Evolutionary conservation across 1,140 invertebrate species (phyloP).

Genomic region (Solenopsis invicta): DNA sequence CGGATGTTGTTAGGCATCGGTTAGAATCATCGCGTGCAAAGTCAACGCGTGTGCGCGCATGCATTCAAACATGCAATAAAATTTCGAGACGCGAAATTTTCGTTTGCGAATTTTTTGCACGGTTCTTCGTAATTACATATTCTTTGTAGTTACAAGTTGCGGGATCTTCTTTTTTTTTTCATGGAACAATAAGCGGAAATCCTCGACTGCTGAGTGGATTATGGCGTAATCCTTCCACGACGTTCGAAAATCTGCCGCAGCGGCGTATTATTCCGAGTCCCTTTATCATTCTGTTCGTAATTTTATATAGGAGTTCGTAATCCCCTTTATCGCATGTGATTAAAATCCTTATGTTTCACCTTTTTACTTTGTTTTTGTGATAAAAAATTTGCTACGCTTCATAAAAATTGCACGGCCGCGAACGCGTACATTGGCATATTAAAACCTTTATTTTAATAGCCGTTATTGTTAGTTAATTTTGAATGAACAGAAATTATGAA

Average conservation of each 20-base stretch:
- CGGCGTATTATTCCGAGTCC: slow-evolving; percentile 29
- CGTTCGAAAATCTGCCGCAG: slow-evolving; percentile 52
- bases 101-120: neutral
- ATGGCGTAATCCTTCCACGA: slow-evolving; percentile 46
- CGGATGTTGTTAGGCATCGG: slow-evolving; percentile 5
- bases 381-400: neutral
- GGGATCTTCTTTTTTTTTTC: neutral
- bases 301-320: slow-evolving; percentile 48
- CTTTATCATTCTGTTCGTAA: slow-evolving; percentile 34
- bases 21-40: slow-evolving; percentile 7
- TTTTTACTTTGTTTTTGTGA: neutral
- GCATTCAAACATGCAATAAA: too few relatives aligned
- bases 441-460: neutral
- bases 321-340: slow-evolving; percentile 26
- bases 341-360: slow-evolving; percentile 21
- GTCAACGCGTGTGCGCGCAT: neutral
- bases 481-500: neutral
- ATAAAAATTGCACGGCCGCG: neutral
- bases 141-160: neutral
- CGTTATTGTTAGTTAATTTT: slow-evolving; percentile 6
- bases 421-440: neutral
- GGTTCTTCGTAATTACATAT: neutral
- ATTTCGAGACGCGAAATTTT: neutral
- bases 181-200: slow-evolving; percentile 44
- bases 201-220: slow-evolving; percentile 45